phyloP scores from a whole-genome alignment of 2,888 invertebrate species.

The Matsumyia berberina region DNA sequence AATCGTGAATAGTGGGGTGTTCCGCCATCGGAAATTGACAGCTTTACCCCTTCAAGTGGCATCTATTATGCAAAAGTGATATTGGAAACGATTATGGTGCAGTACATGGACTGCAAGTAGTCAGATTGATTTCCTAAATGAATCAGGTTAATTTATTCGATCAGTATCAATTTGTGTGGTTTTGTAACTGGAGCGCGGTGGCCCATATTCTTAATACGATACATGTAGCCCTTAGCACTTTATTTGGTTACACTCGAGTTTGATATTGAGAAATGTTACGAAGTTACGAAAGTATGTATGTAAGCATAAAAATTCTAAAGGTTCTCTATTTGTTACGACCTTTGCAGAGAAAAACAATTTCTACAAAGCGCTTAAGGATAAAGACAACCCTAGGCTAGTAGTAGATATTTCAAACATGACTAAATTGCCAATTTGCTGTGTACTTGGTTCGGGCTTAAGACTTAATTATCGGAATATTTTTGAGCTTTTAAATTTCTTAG shows the following conservation, averaged over 20 bases:
- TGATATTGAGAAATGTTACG: not conserved
- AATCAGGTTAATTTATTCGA: conserved; percentile 1
- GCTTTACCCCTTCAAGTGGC: conserved; percentile 10
- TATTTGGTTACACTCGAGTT: not conserved
- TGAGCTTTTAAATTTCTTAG: no score
- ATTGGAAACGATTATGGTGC: conserved; percentile 17
- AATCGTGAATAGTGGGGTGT: not conserved
- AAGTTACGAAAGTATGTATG: no score
- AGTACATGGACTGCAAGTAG: no score
- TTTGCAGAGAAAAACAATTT: no score
- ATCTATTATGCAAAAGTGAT: conserved; percentile 13
- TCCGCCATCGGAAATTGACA: conserved; percentile 8
- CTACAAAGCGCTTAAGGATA: no score
- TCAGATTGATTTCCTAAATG: conserved; percentile 10
- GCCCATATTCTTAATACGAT: not conserved
- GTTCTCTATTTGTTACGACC: no score
- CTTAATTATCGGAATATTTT: no score
- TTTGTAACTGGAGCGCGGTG: not conserved
- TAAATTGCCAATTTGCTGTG: no score
- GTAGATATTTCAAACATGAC: no score
- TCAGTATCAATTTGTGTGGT: not conserved
- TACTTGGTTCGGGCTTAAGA: no score
- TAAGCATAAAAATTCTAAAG: no score
- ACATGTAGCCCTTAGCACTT: not conserved
- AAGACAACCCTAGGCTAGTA: no score